Percentiles rank a stretch among this genome's conserved stretches.
These are phyloP conservation scores for Stictonetta naevosa DNA, from an alignment of 2,113 vertebrate species.

Conservation along the genomic window DNA sequence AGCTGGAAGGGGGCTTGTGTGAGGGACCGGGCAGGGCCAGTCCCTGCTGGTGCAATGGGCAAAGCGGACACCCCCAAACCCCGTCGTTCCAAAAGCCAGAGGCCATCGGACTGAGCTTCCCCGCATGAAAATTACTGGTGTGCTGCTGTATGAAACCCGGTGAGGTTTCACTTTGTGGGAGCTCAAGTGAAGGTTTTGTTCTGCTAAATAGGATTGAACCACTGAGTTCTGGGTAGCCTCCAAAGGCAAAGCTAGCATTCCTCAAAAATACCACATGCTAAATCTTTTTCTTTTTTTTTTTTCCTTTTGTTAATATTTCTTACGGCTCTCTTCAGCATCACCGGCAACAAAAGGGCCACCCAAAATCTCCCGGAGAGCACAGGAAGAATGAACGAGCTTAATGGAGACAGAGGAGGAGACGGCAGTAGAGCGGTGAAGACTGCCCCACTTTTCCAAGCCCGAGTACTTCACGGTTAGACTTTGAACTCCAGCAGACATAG, in stretches of 20 bases:
- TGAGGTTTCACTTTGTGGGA: neutral
- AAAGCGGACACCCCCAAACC: neutral
- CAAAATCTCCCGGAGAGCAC: neutral
- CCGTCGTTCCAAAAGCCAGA: neutral
- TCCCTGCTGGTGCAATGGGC: neutral
- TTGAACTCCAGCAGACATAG: conserved; percentile 11
- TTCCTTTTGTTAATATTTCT: neutral
- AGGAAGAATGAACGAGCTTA: neutral
- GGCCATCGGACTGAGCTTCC: neutral
- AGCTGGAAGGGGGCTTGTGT: neutral
- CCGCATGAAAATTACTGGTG: neutral
- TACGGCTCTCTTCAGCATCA: neutral
- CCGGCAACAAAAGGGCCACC: neutral
- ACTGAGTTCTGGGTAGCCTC: neutral
- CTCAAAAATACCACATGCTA: neutral
- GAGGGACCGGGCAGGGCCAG: fast-evolving
- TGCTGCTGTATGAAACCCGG: neutral
- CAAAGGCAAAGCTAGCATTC: neutral
- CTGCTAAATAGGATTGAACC: neutral
- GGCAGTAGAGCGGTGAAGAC: neutral
- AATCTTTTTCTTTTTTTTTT: neutral
- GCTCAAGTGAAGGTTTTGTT: neutral
- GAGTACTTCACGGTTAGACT: neutral
- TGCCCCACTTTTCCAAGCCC: conserved; percentile 22
- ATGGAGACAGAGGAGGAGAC: neutral